Percentiles rank a stretch among this genome's conserved stretches.
Evolutionary conservation across 1,140 invertebrate genomes (phyloP).

Genomic region (Dryas iulia): DNA sequence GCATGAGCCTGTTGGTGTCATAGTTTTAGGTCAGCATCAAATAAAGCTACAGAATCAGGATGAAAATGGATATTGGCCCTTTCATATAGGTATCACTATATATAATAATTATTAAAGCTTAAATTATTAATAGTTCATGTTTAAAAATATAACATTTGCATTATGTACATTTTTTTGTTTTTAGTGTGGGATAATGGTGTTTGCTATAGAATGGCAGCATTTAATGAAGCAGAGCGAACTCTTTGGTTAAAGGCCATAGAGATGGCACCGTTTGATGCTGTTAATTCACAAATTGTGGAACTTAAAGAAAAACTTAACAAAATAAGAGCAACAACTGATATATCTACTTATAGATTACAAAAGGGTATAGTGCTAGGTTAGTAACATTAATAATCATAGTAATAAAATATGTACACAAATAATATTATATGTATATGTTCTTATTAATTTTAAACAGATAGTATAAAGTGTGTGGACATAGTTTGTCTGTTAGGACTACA

Average conservation of each 20-base stretch:
- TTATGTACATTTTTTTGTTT: neutral
- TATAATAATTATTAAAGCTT: constrained; percentile 9
- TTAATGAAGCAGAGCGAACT: constrained; percentile 90
- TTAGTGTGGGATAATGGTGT: constrained; percentile 91
- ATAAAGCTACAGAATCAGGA: constrained; percentile 75
- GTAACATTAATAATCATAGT: constrained; percentile 17
- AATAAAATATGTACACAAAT: neutral
- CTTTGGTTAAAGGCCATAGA: constrained; percentile 93
- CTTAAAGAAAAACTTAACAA: constrained; percentile 77
- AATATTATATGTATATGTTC: too few relatives aligned
- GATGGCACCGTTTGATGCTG: constrained; percentile 90
- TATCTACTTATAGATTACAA: constrained; percentile 85
- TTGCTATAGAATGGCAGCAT: constrained; percentile 89
- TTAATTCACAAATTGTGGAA: constrained; percentile 86
- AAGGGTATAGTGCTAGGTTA: constrained; percentile 84
- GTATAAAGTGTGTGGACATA: too few relatives aligned
- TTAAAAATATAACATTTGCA: too few relatives aligned
- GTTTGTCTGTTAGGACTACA: too few relatives aligned
- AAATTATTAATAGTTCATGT: neutral
- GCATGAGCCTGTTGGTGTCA: constrained; percentile 92
- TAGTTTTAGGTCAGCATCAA: constrained; percentile 92
- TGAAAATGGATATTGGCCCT: constrained; percentile 83
- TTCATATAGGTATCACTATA: constrained; percentile 83
- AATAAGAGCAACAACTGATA: constrained; percentile 83
- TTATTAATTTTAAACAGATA: too few relatives aligned